Evolutionary conservation across 1,140 invertebrate species (phyloP), one percentile per base, ranked within the genome.

Genomic region (Hesperophylax magnus): DNA sequence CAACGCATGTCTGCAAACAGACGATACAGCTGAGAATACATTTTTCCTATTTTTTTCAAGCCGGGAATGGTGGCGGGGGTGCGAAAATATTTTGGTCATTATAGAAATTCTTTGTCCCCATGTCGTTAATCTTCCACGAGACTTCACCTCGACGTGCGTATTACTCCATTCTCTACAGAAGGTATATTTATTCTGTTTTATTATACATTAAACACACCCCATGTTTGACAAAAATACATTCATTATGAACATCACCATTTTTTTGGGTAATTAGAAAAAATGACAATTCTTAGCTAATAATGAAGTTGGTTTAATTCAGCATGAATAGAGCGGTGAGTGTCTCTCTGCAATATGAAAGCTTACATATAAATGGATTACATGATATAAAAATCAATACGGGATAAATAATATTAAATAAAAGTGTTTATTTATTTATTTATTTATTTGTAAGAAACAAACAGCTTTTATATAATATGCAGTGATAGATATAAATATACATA

Each of bases 71-170:
- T 18, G 54, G 77, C 47, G 61, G 54, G 54, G 63, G 56, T 34
- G 72, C 72, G 27, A 77, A 82, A 82, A 79, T 79, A 82, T 82
- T 82, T 82, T 82, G 72, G 60, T 79, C 82, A 80, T 83, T 83
- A 83, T 78, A 83, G 78, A 83, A 83, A 83, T 83, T 77, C 82
- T 78, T 76, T 71, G 75, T 83, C 79, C 78, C 54, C 79, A 80
- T 80, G 82, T 83, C 82, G 76, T 83, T 83, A 77, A 83, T 83
- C 82, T 83, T 83, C 76, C 60, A 60, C 65, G 17, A 54, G 78
- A 61, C 71, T 80, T 72, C 78, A 80, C 67, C 63, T 53, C 27
- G 56, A 72, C 47, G 20, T 31, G 54, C 39, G 20, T 63, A 74
- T 80, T 83, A 77, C 52, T 7, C 24, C 56, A 47, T 47, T 47